These are phyloP conservation scores for Acanthisitta chloris DNA, from an alignment of 2,113 vertebrate species.

Conservation along the genomic window DNA sequence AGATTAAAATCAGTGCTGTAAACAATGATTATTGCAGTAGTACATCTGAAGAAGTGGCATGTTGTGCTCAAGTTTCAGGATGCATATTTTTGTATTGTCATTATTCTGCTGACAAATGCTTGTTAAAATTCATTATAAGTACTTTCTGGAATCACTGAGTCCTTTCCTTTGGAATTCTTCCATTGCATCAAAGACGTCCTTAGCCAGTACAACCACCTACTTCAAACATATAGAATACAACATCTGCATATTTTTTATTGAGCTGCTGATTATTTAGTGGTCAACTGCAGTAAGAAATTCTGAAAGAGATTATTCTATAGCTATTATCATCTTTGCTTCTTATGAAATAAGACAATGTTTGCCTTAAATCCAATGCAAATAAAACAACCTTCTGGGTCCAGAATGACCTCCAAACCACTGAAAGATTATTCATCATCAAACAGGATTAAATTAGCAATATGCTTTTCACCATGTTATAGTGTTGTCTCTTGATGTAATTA, in stretches of 20 bases:
- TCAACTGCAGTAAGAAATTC: neutral
- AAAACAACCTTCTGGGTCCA: neutral
- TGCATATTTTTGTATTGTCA: neutral
- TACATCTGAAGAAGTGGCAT: neutral
- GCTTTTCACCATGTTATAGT: neutral
- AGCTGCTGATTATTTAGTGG: neutral
- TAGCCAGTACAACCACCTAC: neutral
- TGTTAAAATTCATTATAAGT: neutral
- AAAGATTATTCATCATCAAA: neutral
- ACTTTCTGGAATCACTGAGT: neutral
- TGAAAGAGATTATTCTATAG: neutral
- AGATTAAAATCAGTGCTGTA: neutral
- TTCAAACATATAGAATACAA: neutral
- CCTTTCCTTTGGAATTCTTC: neutral
- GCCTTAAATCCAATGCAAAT: neutral
- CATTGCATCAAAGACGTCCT: neutral
- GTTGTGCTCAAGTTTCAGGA: neutral
- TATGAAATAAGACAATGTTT: neutral
- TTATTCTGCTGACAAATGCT: neutral
- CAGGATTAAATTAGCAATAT: neutral
- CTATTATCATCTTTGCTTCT: neutral
- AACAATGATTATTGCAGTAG: neutral
- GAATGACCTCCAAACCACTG: neutral
- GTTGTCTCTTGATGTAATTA: neutral
- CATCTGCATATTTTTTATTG: neutral